Evolutionary conservation across 2,797 vertebrate genomes (phyloP).

Genomic region (Phalloptychus januarius): DNA sequence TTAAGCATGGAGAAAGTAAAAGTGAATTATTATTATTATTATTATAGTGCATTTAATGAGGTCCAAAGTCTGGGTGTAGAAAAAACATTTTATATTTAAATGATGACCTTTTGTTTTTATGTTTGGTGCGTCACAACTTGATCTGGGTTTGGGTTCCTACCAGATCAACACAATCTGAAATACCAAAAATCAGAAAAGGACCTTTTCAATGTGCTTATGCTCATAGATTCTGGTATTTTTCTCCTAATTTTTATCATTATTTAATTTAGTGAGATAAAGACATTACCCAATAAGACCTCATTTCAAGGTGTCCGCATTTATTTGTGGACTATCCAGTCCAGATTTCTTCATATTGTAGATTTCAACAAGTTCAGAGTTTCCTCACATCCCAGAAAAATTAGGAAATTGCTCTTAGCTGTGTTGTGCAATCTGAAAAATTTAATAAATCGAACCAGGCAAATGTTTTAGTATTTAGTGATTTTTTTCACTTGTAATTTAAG

Average conservation of each 20-base stretch:
- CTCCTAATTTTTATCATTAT: neutral
- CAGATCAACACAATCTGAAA: too few relatives aligned
- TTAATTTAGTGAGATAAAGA: neutral
- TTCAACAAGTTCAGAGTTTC: neutral
- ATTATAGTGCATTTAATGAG: neutral
- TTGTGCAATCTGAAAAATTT: neutral
- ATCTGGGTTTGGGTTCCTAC: too few relatives aligned
- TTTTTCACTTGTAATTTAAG: too few relatives aligned
- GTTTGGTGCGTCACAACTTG: too few relatives aligned
- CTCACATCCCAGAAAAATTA: neutral
- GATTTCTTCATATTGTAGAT: neutral
- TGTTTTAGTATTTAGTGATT: neutral
- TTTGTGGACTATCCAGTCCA: neutral
- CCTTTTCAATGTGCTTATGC: too few relatives aligned
- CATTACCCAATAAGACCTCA: neutral
- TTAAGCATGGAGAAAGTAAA: neutral
- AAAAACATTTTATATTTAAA: neutral
- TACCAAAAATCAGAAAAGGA: too few relatives aligned
- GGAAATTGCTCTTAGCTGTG: neutral
- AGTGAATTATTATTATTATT: too few relatives aligned
- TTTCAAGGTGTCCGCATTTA: neutral
- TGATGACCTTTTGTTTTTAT: neutral
- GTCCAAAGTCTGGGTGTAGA: neutral
- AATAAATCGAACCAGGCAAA: neutral
- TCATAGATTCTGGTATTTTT: too few relatives aligned